These are phyloP conservation scores for Brachypalpus laphriformis DNA, from an alignment of 2,888 invertebrate species.

Conservation along the genomic window DNA sequence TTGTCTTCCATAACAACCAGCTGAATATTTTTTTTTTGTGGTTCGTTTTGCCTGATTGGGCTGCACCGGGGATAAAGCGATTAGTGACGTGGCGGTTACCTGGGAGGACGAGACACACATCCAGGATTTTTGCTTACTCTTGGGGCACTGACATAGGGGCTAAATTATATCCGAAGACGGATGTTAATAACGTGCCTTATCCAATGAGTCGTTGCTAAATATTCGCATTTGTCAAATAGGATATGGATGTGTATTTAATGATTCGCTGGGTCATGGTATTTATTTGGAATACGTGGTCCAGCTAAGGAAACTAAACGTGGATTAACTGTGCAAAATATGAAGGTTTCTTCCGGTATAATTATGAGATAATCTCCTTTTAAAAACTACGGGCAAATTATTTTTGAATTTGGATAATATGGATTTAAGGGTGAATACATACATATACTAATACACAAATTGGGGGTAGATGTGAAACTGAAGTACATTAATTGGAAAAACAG, in stretches of 20 bases:
- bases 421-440: not conserved
- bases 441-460: not conserved
- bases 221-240: constrained; percentile 21
- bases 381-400: not conserved
- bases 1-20: constrained; percentile 6
- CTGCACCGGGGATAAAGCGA: constrained; percentile 8
- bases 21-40: not conserved
- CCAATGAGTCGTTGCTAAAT: not conserved
- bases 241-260: constrained; percentile 13
- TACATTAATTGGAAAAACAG: no score
- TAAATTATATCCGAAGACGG: constrained; percentile 16
- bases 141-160: not conserved
- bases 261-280: not conserved
- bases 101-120: not conserved
- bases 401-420: no score
- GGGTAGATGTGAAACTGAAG: not conserved
- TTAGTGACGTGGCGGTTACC: not conserved
- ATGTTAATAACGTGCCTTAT: constrained; percentile 15
- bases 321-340: not conserved
- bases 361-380: not conserved
- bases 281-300: not conserved
- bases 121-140: not conserved
- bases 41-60: not conserved
- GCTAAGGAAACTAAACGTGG: not conserved
- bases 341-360: not conserved